These are phyloP conservation scores for Hypothenemus hampei DNA, from an alignment of 1,140 invertebrate species.

Conservation along the genomic window DNA sequence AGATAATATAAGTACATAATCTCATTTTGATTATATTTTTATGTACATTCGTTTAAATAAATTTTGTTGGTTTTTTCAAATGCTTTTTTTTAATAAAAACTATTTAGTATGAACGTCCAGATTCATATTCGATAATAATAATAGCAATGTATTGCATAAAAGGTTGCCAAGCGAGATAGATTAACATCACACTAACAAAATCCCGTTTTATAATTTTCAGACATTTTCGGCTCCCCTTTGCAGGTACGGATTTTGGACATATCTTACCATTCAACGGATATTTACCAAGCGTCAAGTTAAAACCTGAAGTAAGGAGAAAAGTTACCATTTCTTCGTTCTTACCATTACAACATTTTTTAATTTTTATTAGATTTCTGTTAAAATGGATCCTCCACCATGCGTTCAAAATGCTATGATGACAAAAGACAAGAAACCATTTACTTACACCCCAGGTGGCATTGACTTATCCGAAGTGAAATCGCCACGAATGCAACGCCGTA, in stretches of 20 bases:
- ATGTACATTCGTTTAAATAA: no score
- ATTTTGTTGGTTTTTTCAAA: neutral
- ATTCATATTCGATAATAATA: no score
- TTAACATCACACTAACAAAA: no score
- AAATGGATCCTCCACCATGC: conserved; percentile 72
- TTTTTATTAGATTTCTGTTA: neutral
- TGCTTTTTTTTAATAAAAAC: no score
- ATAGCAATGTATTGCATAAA: no score
- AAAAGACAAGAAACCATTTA: conserved; percentile 93
- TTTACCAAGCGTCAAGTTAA: conserved; percentile 32
- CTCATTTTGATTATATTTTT: neutral
- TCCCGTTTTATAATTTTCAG: no score
- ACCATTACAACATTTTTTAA: neutral
- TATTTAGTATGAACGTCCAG: no score
- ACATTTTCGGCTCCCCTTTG: conserved; percentile 31
- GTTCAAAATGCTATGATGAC: conserved; percentile 92
- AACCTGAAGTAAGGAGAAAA: conserved; percentile 37
- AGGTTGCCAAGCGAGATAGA: no score
- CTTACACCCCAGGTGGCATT: conserved; percentile 87
- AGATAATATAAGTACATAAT: neutral
- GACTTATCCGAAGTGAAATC: conserved; percentile 86
- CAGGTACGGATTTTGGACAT: conserved; percentile 29
- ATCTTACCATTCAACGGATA: conserved; percentile 36
- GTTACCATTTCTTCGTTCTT: neutral
- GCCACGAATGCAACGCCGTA: conserved; percentile 79